These are phyloP conservation scores for Encarsia formosa DNA, from an alignment of 2,888 invertebrate genomes.

Conservation along the genomic window DNA sequence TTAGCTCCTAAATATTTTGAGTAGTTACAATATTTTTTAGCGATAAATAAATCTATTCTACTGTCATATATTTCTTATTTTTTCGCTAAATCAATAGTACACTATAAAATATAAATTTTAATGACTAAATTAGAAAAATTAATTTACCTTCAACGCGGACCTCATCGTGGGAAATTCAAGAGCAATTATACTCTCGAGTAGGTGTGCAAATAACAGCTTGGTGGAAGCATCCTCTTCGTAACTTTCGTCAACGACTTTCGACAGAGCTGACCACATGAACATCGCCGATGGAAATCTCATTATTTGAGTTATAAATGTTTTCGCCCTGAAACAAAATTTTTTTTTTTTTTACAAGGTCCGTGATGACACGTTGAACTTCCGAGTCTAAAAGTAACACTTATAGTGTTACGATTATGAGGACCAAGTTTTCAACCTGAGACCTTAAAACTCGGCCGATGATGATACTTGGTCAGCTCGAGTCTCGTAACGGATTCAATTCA, in stretches of 20 bases:
- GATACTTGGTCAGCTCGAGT: slow-evolving; percentile 46
- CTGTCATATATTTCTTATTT: not conserved
- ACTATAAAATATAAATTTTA: no score
- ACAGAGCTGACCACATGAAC: slow-evolving; percentile 43
- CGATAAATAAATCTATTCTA: no score
- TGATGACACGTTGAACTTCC: slow-evolving; percentile 40
- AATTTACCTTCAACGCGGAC: slow-evolving; percentile 43
- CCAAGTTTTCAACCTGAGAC: slow-evolving; percentile 51
- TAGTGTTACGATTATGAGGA: slow-evolving; percentile 37
- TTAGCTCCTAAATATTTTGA: no score
- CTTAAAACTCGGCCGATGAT: slow-evolving; percentile 41
- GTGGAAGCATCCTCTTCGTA: slow-evolving; percentile 38
- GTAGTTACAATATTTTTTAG: no score
- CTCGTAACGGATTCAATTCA: slow-evolving; percentile 1
- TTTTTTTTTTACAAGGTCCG: slow-evolving; percentile 37
- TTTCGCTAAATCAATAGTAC: not conserved
- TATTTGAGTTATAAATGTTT: slow-evolving; percentile 41
- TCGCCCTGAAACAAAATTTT: slow-evolving; percentile 37
- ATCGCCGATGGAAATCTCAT: slow-evolving; percentile 43
- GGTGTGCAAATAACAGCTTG: slow-evolving; percentile 41
- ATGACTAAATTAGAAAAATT: not conserved
- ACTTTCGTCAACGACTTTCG: slow-evolving; percentile 37
- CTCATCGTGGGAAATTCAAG: slow-evolving; percentile 41
- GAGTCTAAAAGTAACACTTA: slow-evolving; percentile 28
- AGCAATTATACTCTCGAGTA: slow-evolving; percentile 41